A percentile compares a stretch with the other conserved stretches of the same genome.
phyloP scores from a whole-genome alignment of 1,140 invertebrate genomes.

The Drosophila pachea region DNA sequence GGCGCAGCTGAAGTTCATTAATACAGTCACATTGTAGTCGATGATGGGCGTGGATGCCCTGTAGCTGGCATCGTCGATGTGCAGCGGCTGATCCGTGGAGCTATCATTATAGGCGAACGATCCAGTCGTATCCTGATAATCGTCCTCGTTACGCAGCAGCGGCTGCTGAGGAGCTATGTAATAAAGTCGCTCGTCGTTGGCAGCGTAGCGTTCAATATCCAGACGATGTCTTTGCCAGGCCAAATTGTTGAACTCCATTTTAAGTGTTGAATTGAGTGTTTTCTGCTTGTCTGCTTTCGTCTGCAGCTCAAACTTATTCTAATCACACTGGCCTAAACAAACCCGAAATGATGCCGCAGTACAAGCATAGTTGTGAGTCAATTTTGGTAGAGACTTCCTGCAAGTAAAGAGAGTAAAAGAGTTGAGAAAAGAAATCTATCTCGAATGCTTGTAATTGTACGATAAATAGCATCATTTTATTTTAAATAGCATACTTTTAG shows the following conservation, averaged over 20 bases:
- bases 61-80: not conserved
- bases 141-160: conserved; percentile 49
- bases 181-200: conserved; percentile 49
- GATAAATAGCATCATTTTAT: no score
- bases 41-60: conserved; percentile 14
- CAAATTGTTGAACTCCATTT: conserved; percentile 58
- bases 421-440: no score
- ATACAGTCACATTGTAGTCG: conserved; percentile 51
- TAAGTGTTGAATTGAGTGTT: not conserved
- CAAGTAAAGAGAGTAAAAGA: conserved; percentile 7
- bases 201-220: conserved; percentile 12
- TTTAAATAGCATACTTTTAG: no score
- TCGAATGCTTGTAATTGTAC: no score
- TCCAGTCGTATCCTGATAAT: conserved; percentile 45
- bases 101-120: conserved; percentile 48
- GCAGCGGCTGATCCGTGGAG: conserved; percentile 19
- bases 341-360: conserved; percentile 18
- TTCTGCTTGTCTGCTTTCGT: not conserved
- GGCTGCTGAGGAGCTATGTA: conserved; percentile 62
- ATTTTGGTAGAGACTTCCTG: conserved; percentile 33
- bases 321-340: conserved; percentile 4
- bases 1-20: conserved; percentile 63
- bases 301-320: conserved; percentile 10
- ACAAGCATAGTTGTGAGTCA: conserved; percentile 14
- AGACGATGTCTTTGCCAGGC: conserved; percentile 34